Base-by-base conservation (phyloP, 1,140 invertebrate species). In the Cydia pomonella region DNA sequence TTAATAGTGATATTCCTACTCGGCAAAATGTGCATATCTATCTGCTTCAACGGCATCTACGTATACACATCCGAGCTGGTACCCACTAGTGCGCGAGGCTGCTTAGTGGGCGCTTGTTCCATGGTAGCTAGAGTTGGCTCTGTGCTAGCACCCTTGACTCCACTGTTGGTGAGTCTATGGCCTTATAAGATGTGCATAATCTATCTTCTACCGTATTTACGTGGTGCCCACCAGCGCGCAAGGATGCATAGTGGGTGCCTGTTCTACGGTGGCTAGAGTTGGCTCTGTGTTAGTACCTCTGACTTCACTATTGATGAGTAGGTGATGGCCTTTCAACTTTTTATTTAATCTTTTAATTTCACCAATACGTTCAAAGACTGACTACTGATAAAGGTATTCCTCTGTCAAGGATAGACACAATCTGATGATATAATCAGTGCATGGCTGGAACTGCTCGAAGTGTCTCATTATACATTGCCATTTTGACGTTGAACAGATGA, bases 41-140 rank as follows among this genome's bases (percentile, higher is more conserved):
- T 63, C 13, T 74, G 73, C n/a, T 74, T 62, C 73, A 74, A 74
- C 73, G 73, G 25, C 5, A 63, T 74, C 27, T 74, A 74, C 27
- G 50, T 74, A 18, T 74, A 95, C 72, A 95, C 95, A 0, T 93
- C 95, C 9, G 95, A 96, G 87, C 89, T 96, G 80, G 96, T 95
- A 80, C 95, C 95, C 6, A 96, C 95, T 3, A 93, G 93, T 73
- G 82, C 95, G 33, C 88, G 95, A 47, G 94, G 94, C 77, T 94
- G 94, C 25, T 79, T 95, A 23, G 92, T 96, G 53, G 95, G 84
- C 77, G 94, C 87, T 72, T 95, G 95, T 80, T 96, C 95, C 10
- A 96, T 95, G 92, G 92, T 95, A 77, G 95, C 95, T 9, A 87
- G 95, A 72, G 88, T 95, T 77, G 95, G 95, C 0, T 95, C 95